A percentile compares a stretch with the other conserved stretches of the same genome.
Evolutionary conservation across 2,797 vertebrate species (phyloP).

Genomic region (Enteromius radiatus): DNA sequence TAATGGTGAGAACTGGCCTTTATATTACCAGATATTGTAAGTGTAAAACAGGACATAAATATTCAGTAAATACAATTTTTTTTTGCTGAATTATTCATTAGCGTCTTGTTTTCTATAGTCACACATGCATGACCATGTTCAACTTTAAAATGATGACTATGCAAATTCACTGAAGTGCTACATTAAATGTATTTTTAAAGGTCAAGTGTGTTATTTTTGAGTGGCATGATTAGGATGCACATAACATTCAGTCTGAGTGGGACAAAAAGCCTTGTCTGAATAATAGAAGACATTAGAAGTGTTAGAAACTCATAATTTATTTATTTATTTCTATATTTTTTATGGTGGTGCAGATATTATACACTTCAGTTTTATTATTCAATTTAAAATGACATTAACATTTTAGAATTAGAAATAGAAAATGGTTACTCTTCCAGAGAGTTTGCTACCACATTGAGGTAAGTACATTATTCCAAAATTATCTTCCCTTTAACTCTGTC

Average conservation of each 20-base stretch:
- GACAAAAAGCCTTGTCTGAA: neutral
- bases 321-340: too few relatives aligned
- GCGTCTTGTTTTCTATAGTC: neutral
- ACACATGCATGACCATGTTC: neutral
- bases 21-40: neutral
- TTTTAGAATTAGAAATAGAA: neutral
- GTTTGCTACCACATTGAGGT: neutral
- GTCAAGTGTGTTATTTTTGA: neutral
- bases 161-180: neutral
- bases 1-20: too few relatives aligned
- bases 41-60: neutral
- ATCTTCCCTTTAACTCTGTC: neutral
- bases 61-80: neutral
- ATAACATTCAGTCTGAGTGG: neutral
- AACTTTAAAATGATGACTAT: neutral
- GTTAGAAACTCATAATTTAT: neutral
- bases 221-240: too few relatives aligned
- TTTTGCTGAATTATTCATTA: neutral
- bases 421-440: neutral
- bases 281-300: neutral
- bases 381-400: too few relatives aligned
- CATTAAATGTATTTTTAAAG: neutral
- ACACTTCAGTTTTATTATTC: neutral
- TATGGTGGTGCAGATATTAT: neutral
- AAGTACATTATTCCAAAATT: neutral